A percentile compares a stretch with the other conserved stretches of the same genome.
These are phyloP conservation scores for Eristalinus aeneus DNA, from an alignment of 2,888 invertebrate species.

Conservation along the genomic window DNA sequence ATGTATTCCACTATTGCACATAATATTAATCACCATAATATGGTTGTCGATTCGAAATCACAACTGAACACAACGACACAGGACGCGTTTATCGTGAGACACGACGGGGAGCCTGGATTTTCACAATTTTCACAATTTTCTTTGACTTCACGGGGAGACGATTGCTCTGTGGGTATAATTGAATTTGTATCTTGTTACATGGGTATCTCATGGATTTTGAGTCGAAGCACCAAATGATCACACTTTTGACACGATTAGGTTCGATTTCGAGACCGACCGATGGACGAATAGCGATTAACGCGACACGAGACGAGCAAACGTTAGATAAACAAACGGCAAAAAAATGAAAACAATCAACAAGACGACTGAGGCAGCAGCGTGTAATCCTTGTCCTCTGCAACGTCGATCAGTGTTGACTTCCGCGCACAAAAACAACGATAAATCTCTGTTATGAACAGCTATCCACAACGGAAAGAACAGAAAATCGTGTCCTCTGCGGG, in stretches of 20 bases:
- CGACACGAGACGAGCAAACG: background rate
- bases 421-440: background rate
- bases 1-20: conserved; percentile 49
- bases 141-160: background rate
- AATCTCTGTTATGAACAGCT: too few relatives aligned
- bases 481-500: too few relatives aligned
- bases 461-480: too few relatives aligned
- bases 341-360: background rate
- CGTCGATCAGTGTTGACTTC: background rate
- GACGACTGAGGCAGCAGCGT: background rate
- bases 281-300: background rate
- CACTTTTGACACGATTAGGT: background rate
- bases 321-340: background rate
- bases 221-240: background rate
- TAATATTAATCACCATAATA: conserved; percentile 68
- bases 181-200: background rate
- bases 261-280: background rate
- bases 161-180: background rate
- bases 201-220: background rate
- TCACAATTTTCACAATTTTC: background rate
- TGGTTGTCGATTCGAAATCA: background rate
- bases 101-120: background rate
- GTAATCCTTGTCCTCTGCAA: background rate
- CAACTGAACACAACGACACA: background rate
- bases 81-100: background rate